Evolutionary conservation across 92 coral and sea anemone species (phyloP), one percentile per base, ranked within the genome.

Genomic region (Epizoanthus scotinus): DNA sequence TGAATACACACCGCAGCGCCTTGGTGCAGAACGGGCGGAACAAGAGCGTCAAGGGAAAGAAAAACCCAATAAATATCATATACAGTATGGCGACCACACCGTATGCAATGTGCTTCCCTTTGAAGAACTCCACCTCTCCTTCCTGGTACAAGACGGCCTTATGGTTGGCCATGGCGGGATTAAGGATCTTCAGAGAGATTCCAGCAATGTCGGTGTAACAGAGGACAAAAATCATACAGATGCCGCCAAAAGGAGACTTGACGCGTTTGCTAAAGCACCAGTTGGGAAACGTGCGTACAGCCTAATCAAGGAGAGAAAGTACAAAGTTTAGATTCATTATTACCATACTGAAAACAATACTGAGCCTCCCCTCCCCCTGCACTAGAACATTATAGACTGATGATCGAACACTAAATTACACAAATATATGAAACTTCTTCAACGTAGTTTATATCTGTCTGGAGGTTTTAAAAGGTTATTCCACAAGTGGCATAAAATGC

Each of bases 171-270:
- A 10, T 5, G 20, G 91, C 90, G 0, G 91, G 93, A 56, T 78
- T 59, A 7, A 95, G 88, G 66, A 95, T 89, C 65, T 80, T 83
- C 44, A 95, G 85, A 3, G 98, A 90, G 71, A 93, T 81, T 1
- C 77, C 42, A 19, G 91, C 86, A 78, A 95, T 88, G 47, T 91
- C 86, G 40, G 98, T 89, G 73, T 95, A 95, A 63, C 98, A 95
- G 38, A 95, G 81, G 14, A 95, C 98, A 71, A 95, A 73, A 85
- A 95, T 71, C 44, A 94, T 95, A 72, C 98, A 95, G 52, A 93
- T 78, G 15, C 94, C 95, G 27, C 98, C 93, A 81, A 89, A 87
- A 12, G 94, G 90, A 19, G 91, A 83, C 70, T 67, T 86, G 31
- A 91, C 94, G 53, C 65, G 74, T 36, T 60, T 60, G 78, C 90